These are phyloP conservation scores for Drosophila dunni DNA, from an alignment of 1,140 invertebrate species.

Conservation along the genomic window DNA sequence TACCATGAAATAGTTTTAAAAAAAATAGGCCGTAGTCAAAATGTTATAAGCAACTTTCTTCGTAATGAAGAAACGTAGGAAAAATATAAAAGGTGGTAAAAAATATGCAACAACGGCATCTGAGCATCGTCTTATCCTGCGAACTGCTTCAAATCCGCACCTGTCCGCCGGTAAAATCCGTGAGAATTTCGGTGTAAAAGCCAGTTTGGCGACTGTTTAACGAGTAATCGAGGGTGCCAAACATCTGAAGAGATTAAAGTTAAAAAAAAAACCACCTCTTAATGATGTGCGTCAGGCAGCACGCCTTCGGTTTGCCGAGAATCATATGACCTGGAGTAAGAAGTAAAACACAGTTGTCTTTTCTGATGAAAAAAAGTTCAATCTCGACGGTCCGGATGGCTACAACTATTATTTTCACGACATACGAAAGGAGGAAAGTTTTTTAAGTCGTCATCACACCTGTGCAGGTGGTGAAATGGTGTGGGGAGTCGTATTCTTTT, in stretches of 20 bases:
- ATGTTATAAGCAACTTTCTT: neutral
- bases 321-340: conserved; percentile 13
- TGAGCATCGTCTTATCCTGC: neutral
- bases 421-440: conserved; percentile 3
- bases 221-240: conserved; percentile 9
- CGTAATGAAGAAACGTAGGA: no score
- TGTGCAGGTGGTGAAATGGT: conserved; percentile 5
- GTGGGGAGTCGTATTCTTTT: conserved; percentile 1
- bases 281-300: conserved; percentile 5
- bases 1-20: neutral
- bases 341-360: conserved; percentile 6
- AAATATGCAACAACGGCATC: conserved; percentile 3
- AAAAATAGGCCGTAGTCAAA: neutral
- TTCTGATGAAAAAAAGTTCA: conserved; percentile 26
- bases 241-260: conserved; percentile 2
- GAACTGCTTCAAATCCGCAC: conserved; percentile 14
- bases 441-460: neutral
- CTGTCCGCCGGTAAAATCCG: conserved; percentile 5
- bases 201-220: conserved; percentile 1
- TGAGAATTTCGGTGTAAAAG: conserved; percentile 5
- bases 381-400: conserved; percentile 9
- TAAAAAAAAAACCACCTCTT: conserved; percentile 14
- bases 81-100: neutral
- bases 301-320: neutral
- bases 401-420: conserved; percentile 13